Conservation (phyloP, 2,113 vertebrate species). For the Jacana jacana region DNA sequence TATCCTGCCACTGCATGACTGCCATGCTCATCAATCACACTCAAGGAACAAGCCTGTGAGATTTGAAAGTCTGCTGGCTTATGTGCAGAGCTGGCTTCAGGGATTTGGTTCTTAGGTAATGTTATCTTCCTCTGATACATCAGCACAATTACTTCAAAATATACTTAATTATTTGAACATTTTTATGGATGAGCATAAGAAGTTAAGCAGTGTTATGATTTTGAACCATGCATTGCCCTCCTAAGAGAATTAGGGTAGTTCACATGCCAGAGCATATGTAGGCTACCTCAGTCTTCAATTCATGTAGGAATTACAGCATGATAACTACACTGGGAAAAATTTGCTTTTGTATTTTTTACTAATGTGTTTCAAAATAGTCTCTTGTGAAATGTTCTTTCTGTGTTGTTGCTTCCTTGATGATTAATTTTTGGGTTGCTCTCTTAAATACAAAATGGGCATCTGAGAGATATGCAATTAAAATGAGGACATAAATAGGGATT, state of each 20-base stretch:
- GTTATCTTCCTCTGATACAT: not conserved
- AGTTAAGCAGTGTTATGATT: not conserved
- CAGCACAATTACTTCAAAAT: not conserved
- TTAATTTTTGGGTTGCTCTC: not conserved
- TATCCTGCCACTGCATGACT: not conserved
- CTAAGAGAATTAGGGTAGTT: not conserved
- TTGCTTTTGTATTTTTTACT: not conserved
- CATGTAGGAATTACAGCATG: not conserved
- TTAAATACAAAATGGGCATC: constrained; percentile 14
- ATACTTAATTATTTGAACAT: not conserved
- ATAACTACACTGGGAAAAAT: not conserved
- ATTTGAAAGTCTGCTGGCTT: not conserved
- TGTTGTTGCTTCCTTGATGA: not conserved
- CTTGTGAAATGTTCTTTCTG: not conserved
- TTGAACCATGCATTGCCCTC: not conserved
- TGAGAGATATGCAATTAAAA: constrained; percentile 40
- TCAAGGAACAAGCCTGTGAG: not conserved
- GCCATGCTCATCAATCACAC: not conserved
- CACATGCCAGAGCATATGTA: not conserved
- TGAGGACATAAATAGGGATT: constrained; percentile 25
- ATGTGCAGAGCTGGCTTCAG: not conserved
- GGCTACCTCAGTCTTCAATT: not conserved
- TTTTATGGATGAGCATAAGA: not conserved
- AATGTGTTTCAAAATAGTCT: not conserved
- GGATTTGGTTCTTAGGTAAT: not conserved